These are phyloP conservation scores for Chrysodeixis includens DNA, from an alignment of 2,888 invertebrate species.

Conservation along the genomic window DNA sequence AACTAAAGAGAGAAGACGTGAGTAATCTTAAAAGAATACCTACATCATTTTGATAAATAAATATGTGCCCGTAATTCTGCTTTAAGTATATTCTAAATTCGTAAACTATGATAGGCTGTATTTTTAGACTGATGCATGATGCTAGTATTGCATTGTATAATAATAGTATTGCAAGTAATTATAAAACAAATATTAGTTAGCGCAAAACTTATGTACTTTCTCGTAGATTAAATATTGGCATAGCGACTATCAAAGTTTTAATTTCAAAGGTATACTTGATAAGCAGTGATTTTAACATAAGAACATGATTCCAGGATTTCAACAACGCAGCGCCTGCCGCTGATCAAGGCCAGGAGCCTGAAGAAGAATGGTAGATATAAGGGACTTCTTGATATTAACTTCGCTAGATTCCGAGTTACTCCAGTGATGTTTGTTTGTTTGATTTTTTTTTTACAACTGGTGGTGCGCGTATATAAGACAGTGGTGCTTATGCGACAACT, in stretches of 20 bases:
- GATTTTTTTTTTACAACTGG: constrained; percentile 71
- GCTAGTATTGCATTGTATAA: too few relatives aligned
- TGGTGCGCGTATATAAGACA: constrained; percentile 73
- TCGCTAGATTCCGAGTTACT: constrained; percentile 35
- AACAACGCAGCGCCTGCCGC: constrained; percentile 69
- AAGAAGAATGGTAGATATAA: constrained; percentile 88
- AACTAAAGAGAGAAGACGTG: constrained; percentile 22
- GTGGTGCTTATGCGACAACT: constrained; percentile 75
- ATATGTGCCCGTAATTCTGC: background rate
- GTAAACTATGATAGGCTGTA: too few relatives aligned
- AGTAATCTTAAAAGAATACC: constrained; percentile 3
- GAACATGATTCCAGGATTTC: constrained; percentile 73
- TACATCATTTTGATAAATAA: background rate
- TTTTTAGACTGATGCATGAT: too few relatives aligned
- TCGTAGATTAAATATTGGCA: too few relatives aligned
- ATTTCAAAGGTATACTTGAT: too few relatives aligned
- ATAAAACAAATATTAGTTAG: too few relatives aligned
- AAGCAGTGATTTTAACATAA: background rate
- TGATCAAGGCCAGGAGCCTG: constrained; percentile 82
- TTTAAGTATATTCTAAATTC: background rate
- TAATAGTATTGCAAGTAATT: too few relatives aligned
- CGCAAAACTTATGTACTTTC: too few relatives aligned
- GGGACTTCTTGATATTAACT: constrained; percentile 64
- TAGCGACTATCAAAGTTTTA: too few relatives aligned
- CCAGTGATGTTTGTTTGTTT: constrained; percentile 52